These are phyloP conservation scores for Champsocephalus gunnari DNA, from an alignment of 2,797 vertebrate genomes.

Conservation along the genomic window DNA sequence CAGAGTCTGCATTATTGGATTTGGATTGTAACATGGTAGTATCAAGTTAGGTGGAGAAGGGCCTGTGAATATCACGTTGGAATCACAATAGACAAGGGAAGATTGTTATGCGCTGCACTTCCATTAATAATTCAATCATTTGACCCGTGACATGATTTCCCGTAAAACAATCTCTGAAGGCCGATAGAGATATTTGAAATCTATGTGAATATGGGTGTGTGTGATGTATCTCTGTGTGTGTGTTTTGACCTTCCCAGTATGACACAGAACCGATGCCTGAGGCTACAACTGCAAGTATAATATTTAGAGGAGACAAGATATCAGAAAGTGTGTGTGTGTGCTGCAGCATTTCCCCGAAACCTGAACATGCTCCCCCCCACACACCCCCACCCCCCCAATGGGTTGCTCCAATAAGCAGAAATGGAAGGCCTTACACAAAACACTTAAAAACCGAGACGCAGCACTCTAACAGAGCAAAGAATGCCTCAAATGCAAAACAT, in stretches of 20 bases:
- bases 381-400: not conserved
- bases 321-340: constrained; percentile 52
- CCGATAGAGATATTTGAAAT: constrained; percentile 74
- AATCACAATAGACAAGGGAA: constrained; percentile 77
- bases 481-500: constrained; percentile 55
- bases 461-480: constrained; percentile 46
- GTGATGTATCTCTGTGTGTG: constrained; percentile 25
- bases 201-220: constrained; percentile 48
- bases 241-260: constrained; percentile 77
- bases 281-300: constrained; percentile 65
- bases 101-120: constrained; percentile 77
- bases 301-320: constrained; percentile 68
- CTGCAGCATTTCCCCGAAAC: constrained; percentile 45
- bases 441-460: constrained; percentile 44
- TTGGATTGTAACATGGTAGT: constrained; percentile 81
- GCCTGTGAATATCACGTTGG: constrained; percentile 71
- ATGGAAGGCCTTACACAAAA: constrained; percentile 55
- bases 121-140: constrained; percentile 85
- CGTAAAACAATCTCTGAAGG: constrained; percentile 80
- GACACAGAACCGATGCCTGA: constrained; percentile 66
- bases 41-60: constrained; percentile 73
- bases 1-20: constrained; percentile 81
- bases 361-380: constrained; percentile 49
- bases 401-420: constrained; percentile 61
- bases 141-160: constrained; percentile 83